These are phyloP conservation scores for Psilanteris sp. DNA, from an alignment of 1,140 invertebrate genomes.

Conservation along the genomic window DNA sequence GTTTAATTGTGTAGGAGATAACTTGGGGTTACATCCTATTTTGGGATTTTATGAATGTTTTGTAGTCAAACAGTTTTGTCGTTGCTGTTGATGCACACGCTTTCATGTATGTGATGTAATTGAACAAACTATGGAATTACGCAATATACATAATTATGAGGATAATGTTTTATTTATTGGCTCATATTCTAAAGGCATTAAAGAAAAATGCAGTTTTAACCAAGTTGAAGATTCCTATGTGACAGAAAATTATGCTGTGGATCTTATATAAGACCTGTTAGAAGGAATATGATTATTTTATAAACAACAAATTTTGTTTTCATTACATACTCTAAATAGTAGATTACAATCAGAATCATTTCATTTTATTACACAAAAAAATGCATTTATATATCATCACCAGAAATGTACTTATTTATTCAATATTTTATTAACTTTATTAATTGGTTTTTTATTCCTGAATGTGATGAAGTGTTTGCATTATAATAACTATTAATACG, in stretches of 20 bases:
- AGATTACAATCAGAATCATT: too few species aligned
- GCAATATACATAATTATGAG: conserved; percentile 12
- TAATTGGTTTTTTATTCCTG: neutral
- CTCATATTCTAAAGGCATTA: too few species aligned
- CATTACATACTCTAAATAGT: too few species aligned
- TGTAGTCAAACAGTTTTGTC: conserved; percentile 8
- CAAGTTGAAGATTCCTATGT: conserved; percentile 9
- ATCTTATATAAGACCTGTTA: conserved; percentile 12
- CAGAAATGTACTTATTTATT: conserved; percentile 12
- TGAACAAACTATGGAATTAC: neutral
- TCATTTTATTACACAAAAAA: too few species aligned
- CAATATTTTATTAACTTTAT: conserved; percentile 9
- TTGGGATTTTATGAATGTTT: conserved; percentile 39
- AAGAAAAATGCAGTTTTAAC: conserved; percentile 19
- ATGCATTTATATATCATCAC: conserved; percentile 25
- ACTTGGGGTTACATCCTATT: too few species aligned
- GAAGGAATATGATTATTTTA: conserved; percentile 22
- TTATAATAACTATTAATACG: conserved; percentile 14
- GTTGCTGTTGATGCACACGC: conserved; percentile 17
- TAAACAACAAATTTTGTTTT: conserved; percentile 3
- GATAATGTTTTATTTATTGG: too few species aligned
- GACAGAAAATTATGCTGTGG: conserved; percentile 2
- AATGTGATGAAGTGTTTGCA: conserved; percentile 15
- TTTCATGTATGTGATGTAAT: neutral
- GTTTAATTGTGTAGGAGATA: too few species aligned